A percentile compares a stretch with the other conserved stretches of the same genome.
Evolutionary conservation across 2,113 vertebrate species (phyloP).

Genomic region (Halcyon senegalensis): DNA sequence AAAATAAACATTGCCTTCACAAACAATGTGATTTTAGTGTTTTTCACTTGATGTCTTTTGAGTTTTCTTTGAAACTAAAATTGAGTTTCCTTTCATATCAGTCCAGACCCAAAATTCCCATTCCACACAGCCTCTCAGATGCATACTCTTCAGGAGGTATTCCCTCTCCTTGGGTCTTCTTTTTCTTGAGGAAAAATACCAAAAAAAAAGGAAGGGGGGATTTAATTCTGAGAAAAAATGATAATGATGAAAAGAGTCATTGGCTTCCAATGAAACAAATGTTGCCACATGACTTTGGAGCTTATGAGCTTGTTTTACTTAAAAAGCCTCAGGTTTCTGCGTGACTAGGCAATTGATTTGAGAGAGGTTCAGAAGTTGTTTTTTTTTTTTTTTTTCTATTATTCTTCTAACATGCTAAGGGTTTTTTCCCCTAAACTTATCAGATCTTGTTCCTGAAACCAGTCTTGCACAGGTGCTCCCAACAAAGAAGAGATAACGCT

Average conservation of each 20-base stretch:
- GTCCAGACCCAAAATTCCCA: background rate
- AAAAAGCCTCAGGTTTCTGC: background rate
- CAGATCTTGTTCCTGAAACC: background rate
- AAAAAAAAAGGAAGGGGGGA: background rate
- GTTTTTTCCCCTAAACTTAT: background rate
- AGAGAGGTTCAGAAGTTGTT: background rate
- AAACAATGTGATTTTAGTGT: background rate
- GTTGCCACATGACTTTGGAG: fast-evolving
- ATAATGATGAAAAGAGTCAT: background rate
- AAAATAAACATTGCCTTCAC: background rate
- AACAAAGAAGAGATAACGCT: background rate
- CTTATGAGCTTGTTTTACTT: background rate
- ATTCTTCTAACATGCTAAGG: background rate
- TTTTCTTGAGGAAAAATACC: background rate
- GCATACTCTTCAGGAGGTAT: background rate
- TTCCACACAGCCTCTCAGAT: background rate
- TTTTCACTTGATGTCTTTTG: background rate
- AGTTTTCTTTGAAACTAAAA: background rate
- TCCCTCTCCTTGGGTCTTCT: background rate
- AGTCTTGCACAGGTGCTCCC: fast-evolving
- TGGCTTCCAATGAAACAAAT: background rate
- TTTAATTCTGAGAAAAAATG: background rate
- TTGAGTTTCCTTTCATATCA: background rate
- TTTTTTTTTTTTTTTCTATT: fast-evolving
- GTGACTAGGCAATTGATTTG: background rate